These are phyloP conservation scores for Heliconius congener DNA, from an alignment of 1,140 invertebrate genomes.

Conservation along the genomic window DNA sequence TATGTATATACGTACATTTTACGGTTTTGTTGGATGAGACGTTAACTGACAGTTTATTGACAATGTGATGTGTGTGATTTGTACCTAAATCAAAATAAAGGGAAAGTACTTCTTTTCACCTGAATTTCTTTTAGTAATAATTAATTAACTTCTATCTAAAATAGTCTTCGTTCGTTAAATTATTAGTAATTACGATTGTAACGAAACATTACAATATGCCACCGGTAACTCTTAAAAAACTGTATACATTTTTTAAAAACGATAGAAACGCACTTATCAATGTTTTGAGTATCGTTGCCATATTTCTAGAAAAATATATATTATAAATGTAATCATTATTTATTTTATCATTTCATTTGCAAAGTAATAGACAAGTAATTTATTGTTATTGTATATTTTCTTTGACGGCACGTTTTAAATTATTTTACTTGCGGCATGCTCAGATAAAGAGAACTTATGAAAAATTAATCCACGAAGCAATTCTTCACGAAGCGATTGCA, in stretches of 20 bases:
- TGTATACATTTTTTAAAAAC: too few species aligned
- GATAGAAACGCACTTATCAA: too few species aligned
- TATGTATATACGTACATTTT: too few species aligned
- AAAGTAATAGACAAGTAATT: background rate
- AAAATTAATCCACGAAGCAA: background rate
- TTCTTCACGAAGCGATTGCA: background rate
- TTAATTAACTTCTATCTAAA: background rate
- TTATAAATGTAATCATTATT: too few species aligned
- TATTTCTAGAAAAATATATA: too few species aligned
- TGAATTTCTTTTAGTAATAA: too few species aligned
- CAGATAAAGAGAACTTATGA: background rate
- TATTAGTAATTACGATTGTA: background rate
- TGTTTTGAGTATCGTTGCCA: too few species aligned
- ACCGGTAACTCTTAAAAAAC: background rate
- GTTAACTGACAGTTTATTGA: background rate
- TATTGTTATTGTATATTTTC: background rate
- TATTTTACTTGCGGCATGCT: background rate
- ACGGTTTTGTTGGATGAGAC: background rate
- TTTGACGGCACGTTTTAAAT: background rate
- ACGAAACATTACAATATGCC: background rate
- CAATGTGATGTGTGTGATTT: background rate
- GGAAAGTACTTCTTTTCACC: background rate
- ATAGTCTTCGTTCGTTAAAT: background rate
- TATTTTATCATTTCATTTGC: too few species aligned
- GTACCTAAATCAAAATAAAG: background rate